Evolutionary conservation across 2,888 invertebrate genomes (phyloP), one percentile per base, ranked within the genome.

Genomic region (Agonopterix subpropinquella): DNA sequence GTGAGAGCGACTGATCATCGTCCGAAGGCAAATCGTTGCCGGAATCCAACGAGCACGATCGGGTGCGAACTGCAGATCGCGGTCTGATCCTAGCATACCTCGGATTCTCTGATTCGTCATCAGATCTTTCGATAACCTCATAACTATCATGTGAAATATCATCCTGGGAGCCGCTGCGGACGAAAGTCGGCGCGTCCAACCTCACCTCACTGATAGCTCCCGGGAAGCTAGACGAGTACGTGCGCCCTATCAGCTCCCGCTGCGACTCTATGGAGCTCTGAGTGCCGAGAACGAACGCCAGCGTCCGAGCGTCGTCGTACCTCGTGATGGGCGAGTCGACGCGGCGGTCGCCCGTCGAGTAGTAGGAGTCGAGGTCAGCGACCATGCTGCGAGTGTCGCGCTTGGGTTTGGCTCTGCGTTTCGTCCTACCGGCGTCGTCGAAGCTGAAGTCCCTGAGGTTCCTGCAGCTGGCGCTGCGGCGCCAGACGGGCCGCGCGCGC

Each of bases 131-230:
- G 53, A 96, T 86, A 18, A 96, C 81, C 74, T 96, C 96, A 76
- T 96, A 96, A 65, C 95, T 96, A 75, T 96, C 96, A 75, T 96
- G 96, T 36, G 96, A 95, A 36, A 96, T 85, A 80, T 96, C 96
- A 72, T 96, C 96, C 74, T 95, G 95, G 8, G 95, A 95, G 56
- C 92, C 93, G 52, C 90, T 89, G 53, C 93, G 84, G 61, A 91
- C 91, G 58, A 91, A 92, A 51, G 90, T 86, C 11, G 91, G 91
- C 63, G 90, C 89, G 62, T 92, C 93, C 62, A 91, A 89, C 36
- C 92, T 91, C 67, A 91, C 91, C 69, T 92, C 93, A 50, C 92
- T 91, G 4, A 92, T 91, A 47, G 94, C 95, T 50, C 96, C 96
- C 15, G 96, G 96, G 77, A 95, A 96, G 73, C 95, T 95, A 56